These are phyloP conservation scores for Agelaius phoeniceus DNA, from an alignment of 2,113 vertebrate species.

Conservation along the genomic window DNA sequence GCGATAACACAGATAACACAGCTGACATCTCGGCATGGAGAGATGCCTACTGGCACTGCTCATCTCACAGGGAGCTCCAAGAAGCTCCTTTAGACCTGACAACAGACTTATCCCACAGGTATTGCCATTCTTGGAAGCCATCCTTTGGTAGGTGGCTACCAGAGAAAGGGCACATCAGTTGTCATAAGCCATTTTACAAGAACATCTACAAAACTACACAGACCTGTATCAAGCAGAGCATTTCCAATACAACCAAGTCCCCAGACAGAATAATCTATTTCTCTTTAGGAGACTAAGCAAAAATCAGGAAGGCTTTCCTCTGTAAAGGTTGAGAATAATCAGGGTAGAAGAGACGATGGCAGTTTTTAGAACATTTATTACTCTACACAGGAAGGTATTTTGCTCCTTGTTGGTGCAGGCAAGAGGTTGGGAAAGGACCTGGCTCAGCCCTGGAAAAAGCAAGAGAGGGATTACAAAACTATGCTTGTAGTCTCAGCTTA, in stretches of 20 bases:
- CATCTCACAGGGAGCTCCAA: neutral
- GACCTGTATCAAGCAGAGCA: neutral
- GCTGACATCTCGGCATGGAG: neutral
- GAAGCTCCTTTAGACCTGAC: neutral
- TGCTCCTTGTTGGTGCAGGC: neutral
- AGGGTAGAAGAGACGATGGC: neutral
- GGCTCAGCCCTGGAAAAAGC: neutral
- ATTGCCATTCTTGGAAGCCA: neutral
- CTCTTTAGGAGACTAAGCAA: neutral
- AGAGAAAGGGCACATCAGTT: neutral
- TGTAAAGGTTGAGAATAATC: neutral
- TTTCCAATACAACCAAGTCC: neutral
- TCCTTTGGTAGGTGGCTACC: neutral
- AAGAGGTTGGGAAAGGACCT: neutral
- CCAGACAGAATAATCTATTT: neutral
- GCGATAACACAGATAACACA: neutral
- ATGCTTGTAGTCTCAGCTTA: neutral
- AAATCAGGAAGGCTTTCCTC: neutral
- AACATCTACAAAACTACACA: neutral
- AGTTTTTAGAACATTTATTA: neutral
- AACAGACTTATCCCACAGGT: neutral
- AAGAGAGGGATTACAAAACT: neutral
- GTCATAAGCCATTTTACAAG: neutral
- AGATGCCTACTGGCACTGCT: neutral
- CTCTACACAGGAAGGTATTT: neutral